Evolutionary conservation across 64 coral and sea anemone genomes (phyloP), one percentile per base, ranked within the genome.

Genomic region (Acropora yongei): DNA sequence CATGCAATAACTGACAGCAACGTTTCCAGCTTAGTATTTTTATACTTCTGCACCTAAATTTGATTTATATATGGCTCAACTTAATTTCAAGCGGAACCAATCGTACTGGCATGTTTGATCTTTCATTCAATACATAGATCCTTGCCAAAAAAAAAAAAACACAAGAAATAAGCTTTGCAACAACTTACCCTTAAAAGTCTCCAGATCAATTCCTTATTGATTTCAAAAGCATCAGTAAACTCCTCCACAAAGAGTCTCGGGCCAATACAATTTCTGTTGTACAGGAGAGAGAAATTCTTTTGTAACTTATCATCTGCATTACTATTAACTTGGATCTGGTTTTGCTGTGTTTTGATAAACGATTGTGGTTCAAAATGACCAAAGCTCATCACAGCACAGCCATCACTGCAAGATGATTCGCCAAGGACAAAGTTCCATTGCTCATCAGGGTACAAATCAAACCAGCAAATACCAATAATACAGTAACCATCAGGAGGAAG

Each of bases 311-410:
- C 18, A 55, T 68, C 44, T 47, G n/a, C 18, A 41, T 30, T 30
- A 30, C 8, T 91, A 17, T 82, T 1, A n/a, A 12, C 1, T 16
- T 41, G 16, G 49, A n/a, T 57, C 0, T 75, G 43, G 42, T 20
- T 43, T 73, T 57, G 7, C 66, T 84, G 42, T 17, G n/a, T 84
- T 47, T 41, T 74, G 1, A n/a, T 40, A 87, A 74, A 87, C 44
- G 76, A 76, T 51, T 50, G 83, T 17, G 88, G 95, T 49, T 94
- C 92, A 88, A 91, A 91, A 81, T 97, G 92, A 46, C 95, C 95
- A 91, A 96, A 96, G 44, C 92, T 91, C 83, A 96, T 67, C 20
- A 81, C 95, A 79, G 95, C 95, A 96, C 92, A 97, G 30, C 95
- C 95, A 67, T 94, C 69, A 6, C 69, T 79, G 45, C 88, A 97